phyloP scores from a whole-genome alignment of 2,113 vertebrate species.

The Cavia aperea region DNA sequence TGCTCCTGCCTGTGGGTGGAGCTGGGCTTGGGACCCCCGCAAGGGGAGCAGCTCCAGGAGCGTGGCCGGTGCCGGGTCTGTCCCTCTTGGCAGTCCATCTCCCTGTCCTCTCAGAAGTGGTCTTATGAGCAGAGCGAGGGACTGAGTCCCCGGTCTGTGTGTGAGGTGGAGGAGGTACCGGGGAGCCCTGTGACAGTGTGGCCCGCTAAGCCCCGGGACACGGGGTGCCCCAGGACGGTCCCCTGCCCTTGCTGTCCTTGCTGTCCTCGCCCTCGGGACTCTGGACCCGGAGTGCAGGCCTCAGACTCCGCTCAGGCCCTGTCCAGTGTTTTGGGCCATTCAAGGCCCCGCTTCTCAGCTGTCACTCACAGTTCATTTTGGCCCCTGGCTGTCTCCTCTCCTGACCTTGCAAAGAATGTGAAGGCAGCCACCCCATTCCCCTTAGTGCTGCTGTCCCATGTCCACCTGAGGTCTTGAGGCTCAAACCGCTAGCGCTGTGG shows the following conservation, averaged over 20 bases:
- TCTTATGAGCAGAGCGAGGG: neutral
- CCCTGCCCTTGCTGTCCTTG: neutral
- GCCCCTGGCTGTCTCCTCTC: neutral
- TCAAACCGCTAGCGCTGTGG: neutral
- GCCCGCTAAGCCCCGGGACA: rapidly evolving
- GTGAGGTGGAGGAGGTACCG: neutral
- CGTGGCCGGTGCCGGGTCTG: rapidly evolving
- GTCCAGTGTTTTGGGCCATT: neutral
- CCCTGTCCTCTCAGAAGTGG: neutral
- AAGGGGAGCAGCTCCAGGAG: neutral
- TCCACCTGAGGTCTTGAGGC: neutral
- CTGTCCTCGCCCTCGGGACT: rapidly evolving
- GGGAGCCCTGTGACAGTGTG: neutral
- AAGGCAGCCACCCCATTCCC: neutral
- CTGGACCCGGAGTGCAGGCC: neutral
- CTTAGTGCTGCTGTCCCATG: neutral
- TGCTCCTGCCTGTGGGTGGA: neutral
- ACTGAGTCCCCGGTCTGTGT: rapidly evolving
- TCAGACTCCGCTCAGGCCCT: neutral
- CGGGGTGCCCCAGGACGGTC: rapidly evolving
- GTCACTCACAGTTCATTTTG: neutral
- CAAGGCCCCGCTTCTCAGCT: neutral
- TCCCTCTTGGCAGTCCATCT: neutral
- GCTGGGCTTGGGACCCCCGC: neutral
- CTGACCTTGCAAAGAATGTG: neutral